Percentiles rank a stretch among this genome's conserved stretches.
These are phyloP conservation scores for Tupiocoris notatus DNA, from an alignment of 2,888 invertebrate species.

Conservation along the genomic window DNA sequence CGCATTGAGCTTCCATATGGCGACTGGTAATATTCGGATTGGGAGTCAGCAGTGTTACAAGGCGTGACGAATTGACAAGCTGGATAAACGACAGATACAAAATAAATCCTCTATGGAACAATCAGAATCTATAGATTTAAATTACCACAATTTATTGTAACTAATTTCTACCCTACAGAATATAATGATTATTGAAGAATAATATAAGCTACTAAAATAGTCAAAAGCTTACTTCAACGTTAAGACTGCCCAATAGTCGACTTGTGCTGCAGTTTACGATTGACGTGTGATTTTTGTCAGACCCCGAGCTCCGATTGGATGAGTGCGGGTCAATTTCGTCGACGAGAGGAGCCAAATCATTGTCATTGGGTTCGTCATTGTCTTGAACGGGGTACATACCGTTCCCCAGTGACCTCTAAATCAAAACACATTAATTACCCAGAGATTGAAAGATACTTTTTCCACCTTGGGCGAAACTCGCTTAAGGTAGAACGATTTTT, in stretches of 20 bases:
- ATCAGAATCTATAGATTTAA: background rate
- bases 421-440: too few species aligned
- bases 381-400: slow-evolving; percentile 20
- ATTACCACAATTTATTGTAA: background rate
- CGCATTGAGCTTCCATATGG: slow-evolving; percentile 62
- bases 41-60: slow-evolving; percentile 49
- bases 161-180: background rate
- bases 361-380: background rate
- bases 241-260: slow-evolving; percentile 27
- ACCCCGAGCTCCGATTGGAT: slow-evolving; percentile 1
- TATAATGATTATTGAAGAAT: background rate
- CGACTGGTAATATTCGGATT: slow-evolving; percentile 51
- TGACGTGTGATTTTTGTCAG: slow-evolving; percentile 39
- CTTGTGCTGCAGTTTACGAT: slow-evolving; percentile 39
- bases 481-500: too few species aligned
- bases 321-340: slow-evolving; percentile 1
- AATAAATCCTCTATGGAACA: background rate
- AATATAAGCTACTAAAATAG: background rate
- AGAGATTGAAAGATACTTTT: too few species aligned
- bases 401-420: slow-evolving; percentile 18
- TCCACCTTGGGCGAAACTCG: too few species aligned
- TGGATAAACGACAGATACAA: slow-evolving; percentile 42
- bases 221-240: slow-evolving; percentile 39
- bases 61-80: slow-evolving; percentile 51
- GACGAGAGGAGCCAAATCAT: background rate